These are phyloP conservation scores for Centropus bengalensis DNA, from an alignment of 2,113 vertebrate genomes.

Conservation along the genomic window DNA sequence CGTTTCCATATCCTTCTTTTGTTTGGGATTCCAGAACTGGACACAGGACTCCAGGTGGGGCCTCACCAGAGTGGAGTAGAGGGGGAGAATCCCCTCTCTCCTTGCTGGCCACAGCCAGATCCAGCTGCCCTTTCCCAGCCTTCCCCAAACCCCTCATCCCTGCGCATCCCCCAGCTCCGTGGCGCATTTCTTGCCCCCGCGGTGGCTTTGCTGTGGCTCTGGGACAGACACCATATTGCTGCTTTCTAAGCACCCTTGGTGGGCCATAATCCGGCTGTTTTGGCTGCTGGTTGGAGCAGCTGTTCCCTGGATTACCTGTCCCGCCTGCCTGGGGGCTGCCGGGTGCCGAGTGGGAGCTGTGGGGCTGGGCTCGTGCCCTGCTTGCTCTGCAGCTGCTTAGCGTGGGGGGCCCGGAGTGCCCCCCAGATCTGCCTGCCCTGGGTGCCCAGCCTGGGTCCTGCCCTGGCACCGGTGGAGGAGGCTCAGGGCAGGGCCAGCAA, in stretches of 20 bases:
- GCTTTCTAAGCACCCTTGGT: not conserved
- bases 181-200: fast-evolving
- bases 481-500: no score
- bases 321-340: fast-evolving
- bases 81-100: no score
- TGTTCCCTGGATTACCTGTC: not conserved
- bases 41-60: no score
- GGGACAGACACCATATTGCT: conserved; percentile 23
- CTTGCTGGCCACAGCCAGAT: no score
- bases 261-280: not conserved
- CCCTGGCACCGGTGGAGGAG: fast-evolving
- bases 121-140: not conserved
- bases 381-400: not conserved
- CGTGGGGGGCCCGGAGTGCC: fast-evolving
- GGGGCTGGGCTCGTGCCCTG: not conserved
- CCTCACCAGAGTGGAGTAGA: no score
- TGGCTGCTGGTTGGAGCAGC: not conserved
- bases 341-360: fast-evolving
- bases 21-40: no score
- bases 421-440: not conserved
- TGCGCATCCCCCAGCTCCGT: fast-evolving
- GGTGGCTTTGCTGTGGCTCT: fast-evolving
- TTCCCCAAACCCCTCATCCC: not conserved
- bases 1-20: no score
- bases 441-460: not conserved